Conservation (phyloP, 2,888 invertebrate genomes). For the Lagria hirta region DNA sequence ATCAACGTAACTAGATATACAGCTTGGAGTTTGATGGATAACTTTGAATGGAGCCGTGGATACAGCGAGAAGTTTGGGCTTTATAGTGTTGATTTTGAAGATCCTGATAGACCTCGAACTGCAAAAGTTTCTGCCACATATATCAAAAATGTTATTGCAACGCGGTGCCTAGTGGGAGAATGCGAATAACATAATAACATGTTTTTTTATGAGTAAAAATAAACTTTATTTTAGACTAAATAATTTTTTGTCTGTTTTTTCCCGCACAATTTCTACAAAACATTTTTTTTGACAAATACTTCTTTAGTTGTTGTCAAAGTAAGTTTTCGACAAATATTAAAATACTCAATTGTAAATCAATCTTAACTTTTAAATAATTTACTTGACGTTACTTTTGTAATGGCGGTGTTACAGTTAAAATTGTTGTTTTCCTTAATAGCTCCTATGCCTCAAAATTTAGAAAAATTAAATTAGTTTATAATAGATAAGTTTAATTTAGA, state of each 20-base stretch:
- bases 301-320: not conserved
- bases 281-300: not conserved
- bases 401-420: no score
- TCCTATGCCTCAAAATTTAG: no score
- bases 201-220: not conserved
- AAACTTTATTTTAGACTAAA: no score
- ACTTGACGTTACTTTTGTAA: not conserved
- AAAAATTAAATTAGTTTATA: no score
- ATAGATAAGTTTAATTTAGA: no score
- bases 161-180: slow-evolving; percentile 5
- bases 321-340: not conserved
- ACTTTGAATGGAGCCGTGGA: slow-evolving; percentile 55
- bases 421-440: no score
- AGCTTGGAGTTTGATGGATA: slow-evolving; percentile 44
- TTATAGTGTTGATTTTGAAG: slow-evolving; percentile 7
- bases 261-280: not conserved
- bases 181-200: not conserved
- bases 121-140: slow-evolving; percentile 6
- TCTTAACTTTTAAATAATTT: no score
- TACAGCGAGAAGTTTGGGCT: slow-evolving; percentile 28
- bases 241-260: no score
- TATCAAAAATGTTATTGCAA: slow-evolving; percentile 6
- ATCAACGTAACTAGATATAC: slow-evolving; percentile 52
- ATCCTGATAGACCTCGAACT: slow-evolving; percentile 7
- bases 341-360: not conserved